Base-by-base conservation (phyloP, 2,113 vertebrate genomes). In the Hemichromis elongatus region DNA sequence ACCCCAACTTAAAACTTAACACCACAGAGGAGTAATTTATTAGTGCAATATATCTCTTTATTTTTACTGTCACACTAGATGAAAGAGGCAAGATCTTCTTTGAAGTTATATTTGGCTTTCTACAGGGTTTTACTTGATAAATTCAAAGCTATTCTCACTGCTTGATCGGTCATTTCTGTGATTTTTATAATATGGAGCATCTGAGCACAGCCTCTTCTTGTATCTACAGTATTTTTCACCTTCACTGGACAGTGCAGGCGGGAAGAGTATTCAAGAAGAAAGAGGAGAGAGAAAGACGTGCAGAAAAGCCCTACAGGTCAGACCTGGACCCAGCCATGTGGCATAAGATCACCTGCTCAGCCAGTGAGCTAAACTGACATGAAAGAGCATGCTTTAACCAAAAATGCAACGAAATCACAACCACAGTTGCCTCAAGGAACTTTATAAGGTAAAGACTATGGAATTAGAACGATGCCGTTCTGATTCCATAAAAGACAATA, bases 11-110 rank as follows among this genome's bases (percentile, higher is more conserved):
- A 40, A 59, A 83, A 78, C 79, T 73, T 80, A 89, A 63, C 95
- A 96, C 97, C 96, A 95, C 96, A 94, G 96, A 96, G 95, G 94
- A 94, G 95, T 97, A 96, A 97, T 98, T 98, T 97, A 98, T 98
- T 97, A 97, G 96, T 92, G 95, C 91, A 92, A 94, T 96, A 89
- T 78, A 92, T 93, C 82, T 93, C 81, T 87, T 89, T 85, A 90
- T 84, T 83, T 78, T 85, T 96, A 96, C 96, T 97, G 96, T 96
- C 96, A 97, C 96, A 96, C 96, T 96, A 96, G 95, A 96, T 95
- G 97, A 96, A 96, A 11, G 40, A 33, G 35, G 21, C 77, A 80
- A 83, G 83, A 81, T 75, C 66, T 73, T 86, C 88, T 93, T 92
- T 91, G 87, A 97, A 97, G 97, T 96, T 96, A 95, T 94, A 95